These are phyloP conservation scores for Catajapyx aquilonaris DNA, from an alignment of 1,140 invertebrate species.

Conservation along the genomic window DNA sequence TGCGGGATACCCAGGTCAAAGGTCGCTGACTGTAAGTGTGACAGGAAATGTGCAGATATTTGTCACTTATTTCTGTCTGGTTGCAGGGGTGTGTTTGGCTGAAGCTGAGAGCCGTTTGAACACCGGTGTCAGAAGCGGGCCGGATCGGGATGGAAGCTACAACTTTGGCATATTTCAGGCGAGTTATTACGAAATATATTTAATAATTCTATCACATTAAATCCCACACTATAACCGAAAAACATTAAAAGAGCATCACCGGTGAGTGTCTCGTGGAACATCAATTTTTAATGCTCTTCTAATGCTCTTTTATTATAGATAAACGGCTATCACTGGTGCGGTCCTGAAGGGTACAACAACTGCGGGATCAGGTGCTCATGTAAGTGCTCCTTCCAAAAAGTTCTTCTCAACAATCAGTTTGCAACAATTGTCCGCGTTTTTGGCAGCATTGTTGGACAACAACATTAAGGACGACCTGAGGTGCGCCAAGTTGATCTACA, in stretches of 20 bases:
- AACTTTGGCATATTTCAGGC: conserved; percentile 47
- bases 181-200: no score
- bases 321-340: conserved; percentile 45
- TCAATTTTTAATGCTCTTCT: no score
- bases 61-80: no score
- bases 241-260: no score
- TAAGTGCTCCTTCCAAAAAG: conserved; percentile 17
- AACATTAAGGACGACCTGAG: conserved; percentile 41
- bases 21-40: no score
- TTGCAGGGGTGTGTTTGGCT: conserved; percentile 48
- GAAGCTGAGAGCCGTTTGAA: conserved; percentile 41
- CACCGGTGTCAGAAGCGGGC: conserved; percentile 35
- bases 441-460: conserved; percentile 33
- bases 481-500: conserved; percentile 39
- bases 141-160: conserved; percentile 36
- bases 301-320: conserved; percentile 30
- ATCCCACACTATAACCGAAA: background rate
- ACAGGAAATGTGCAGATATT: no score
- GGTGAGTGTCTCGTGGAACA: no score
- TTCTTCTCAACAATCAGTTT: background rate
- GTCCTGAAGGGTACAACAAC: conserved; percentile 32
- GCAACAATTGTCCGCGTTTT: background rate
- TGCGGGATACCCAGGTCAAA: no score
- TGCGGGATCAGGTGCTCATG: conserved; percentile 48
- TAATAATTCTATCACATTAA: no score